Base-by-base conservation (phyloP, 2,888 invertebrate species). In the Furcula furcula region DNA sequence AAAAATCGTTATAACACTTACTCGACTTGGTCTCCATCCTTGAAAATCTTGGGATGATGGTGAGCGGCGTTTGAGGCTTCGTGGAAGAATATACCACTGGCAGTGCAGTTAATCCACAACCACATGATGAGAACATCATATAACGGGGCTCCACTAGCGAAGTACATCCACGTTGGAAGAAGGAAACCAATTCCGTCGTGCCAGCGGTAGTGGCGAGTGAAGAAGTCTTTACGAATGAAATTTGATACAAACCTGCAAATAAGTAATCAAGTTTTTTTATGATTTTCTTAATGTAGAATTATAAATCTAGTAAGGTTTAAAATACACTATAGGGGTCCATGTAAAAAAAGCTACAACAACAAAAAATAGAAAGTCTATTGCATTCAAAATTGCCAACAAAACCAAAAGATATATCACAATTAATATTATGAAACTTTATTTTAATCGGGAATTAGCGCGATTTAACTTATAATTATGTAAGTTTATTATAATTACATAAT, bases 31-130 rank as follows among this genome's bases (percentile, higher is more conserved):
- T 96, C 95, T 0, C 95, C 95, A 62, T 95, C 95, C 64, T 95
- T 95, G 61, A 93, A 28, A 29, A 94, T 91, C 34, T 93, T 91
- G 0, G 95, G 95, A 72, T 95, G 94, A 67, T 96, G 95, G 76
- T 96, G 96, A 0, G 93, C 95, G 3, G 94, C 95, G 63, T 92
- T 94, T 1, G 93, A 55, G 1, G 93, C 95, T 42, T 94, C 91
- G 0, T 85, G 55, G 2, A 80, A 86, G 65, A 95, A 94, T 1
- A 90, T 60, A 19, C 92, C 90, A 53, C 94, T 93, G 0, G 78
- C 86, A 0, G 89, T 66, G 10, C 90, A 56, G n/a, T 90, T 60
- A 7, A 93, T 89, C 51, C 90, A 72, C 0, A 92, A 40, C 93
- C 93, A 95, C 57, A 80, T 76, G 7, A 67, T 45, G 0, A 91